Evolutionary conservation across 2,113 vertebrate species (phyloP).

Genomic region (Oceanodroma tethys): DNA sequence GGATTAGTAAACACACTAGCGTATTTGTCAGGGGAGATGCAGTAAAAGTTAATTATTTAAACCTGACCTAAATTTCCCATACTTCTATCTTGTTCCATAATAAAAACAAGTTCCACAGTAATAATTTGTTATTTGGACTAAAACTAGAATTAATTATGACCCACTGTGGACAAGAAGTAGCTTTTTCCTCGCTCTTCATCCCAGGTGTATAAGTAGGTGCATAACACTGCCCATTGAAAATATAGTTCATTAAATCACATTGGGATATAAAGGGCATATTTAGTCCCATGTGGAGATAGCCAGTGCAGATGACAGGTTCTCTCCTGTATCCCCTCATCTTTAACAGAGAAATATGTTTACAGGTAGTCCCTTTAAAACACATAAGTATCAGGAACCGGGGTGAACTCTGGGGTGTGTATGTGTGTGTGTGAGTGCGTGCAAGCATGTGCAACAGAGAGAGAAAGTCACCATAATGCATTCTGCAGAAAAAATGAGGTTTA

Average conservation of each 20-base stretch:
- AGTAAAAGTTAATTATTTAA: slow-evolving; percentile 16
- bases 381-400: background rate
- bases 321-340: background rate
- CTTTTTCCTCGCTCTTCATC: background rate
- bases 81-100: background rate
- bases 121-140: background rate
- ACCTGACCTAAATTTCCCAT: background rate
- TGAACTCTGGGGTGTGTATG: rapidly evolving
- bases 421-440: background rate
- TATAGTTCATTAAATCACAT: background rate
- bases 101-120: background rate
- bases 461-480: background rate
- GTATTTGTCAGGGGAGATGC: background rate
- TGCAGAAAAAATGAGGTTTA: background rate
- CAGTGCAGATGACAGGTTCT: background rate
- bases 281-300: background rate
- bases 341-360: background rate
- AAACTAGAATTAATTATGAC: background rate
- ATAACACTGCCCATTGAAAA: background rate
- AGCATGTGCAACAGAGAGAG: background rate
- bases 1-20: background rate
- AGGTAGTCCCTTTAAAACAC: background rate
- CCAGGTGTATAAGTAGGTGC: background rate
- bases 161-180: background rate
- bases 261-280: background rate